phyloP scores from a whole-genome alignment of 2,797 vertebrate genomes.

The Lepilemur septentrionalis region DNA sequence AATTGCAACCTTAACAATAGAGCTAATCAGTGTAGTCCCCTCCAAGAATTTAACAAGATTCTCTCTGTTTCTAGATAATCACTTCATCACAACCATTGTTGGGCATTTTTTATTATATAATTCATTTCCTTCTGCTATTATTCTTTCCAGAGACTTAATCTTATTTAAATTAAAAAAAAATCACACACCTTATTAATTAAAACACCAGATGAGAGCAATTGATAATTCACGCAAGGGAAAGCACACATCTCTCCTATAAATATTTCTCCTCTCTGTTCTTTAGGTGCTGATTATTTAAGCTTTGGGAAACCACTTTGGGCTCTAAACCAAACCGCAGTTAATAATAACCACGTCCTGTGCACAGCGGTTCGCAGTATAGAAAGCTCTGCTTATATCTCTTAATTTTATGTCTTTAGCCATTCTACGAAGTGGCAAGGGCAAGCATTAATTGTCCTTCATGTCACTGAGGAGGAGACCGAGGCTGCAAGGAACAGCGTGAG shows the following conservation, averaged over 20 bases:
- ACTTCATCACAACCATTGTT: constrained; percentile 28
- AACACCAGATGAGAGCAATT: constrained; percentile 72
- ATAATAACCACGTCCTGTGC: background rate
- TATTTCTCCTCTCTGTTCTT: constrained; percentile 69
- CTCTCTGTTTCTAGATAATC: constrained; percentile 55
- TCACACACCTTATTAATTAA: constrained; percentile 79
- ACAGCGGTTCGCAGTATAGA: background rate
- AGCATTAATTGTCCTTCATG: background rate
- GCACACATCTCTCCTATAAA: constrained; percentile 75
- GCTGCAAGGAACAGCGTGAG: accelerated
- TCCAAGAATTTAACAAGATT: constrained; percentile 42
- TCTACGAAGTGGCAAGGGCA: background rate
- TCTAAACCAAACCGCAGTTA: constrained; percentile 61
- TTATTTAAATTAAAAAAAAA: constrained; percentile 76
- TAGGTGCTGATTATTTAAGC: constrained; percentile 63
- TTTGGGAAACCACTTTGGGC: constrained; percentile 41
- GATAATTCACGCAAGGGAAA: constrained; percentile 70
- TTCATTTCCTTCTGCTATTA: constrained; percentile 62
- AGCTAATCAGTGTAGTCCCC: constrained; percentile 37
- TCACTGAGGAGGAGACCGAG: background rate
- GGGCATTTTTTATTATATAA: constrained; percentile 53
- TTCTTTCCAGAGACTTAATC: constrained; percentile 70
- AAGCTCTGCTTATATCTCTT: background rate
- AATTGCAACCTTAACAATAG: constrained; percentile 57
- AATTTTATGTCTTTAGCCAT: constrained; percentile 18